Conservation (phyloP, 2,797 vertebrate species). For the Acanthurus leucopareius region DNA sequence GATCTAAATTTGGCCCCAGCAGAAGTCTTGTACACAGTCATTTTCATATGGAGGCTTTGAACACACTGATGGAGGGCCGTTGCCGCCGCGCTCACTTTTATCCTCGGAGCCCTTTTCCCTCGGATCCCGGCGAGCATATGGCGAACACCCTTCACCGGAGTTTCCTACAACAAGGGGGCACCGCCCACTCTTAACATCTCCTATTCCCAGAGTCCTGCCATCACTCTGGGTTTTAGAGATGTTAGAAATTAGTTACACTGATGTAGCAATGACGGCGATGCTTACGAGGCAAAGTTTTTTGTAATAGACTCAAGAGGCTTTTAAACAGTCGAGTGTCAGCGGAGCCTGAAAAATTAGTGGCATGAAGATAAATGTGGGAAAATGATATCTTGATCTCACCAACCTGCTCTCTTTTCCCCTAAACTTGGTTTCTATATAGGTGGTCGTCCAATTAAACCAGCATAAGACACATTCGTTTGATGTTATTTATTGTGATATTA, state of each 20-base stretch:
- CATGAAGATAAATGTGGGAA: conserved; percentile 46
- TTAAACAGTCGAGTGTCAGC: conserved; percentile 38
- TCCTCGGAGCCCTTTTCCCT: conserved; percentile 90
- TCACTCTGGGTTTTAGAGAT: conserved; percentile 82
- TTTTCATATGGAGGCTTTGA: conserved; percentile 92
- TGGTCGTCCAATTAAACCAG: conserved; percentile 32
- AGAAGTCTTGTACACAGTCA: conserved; percentile 83
- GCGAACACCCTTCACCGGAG: conserved; percentile 91
- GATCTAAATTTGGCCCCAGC: conserved; percentile 86
- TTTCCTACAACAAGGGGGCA: conserved; percentile 92
- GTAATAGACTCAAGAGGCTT: conserved; percentile 47
- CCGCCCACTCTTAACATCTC: conserved; percentile 78
- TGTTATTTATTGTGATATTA: conserved; percentile 27
- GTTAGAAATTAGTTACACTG: conserved; percentile 88
- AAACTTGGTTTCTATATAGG: conserved; percentile 23
- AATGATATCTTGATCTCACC: conserved; percentile 56
- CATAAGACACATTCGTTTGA: conserved; percentile 43
- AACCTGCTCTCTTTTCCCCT: conserved; percentile 28
- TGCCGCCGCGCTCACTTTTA: conserved; percentile 90
- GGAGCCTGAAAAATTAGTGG: conserved; percentile 41
- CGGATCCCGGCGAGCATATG: conserved; percentile 94
- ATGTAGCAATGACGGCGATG: conserved; percentile 69
- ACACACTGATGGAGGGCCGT: conserved; percentile 91
- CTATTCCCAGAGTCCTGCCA: conserved; percentile 63
- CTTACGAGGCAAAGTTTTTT: conserved; percentile 73